These are phyloP conservation scores for Epinephelus awoara DNA, from an alignment of 2,797 vertebrate genomes.

Conservation along the genomic window DNA sequence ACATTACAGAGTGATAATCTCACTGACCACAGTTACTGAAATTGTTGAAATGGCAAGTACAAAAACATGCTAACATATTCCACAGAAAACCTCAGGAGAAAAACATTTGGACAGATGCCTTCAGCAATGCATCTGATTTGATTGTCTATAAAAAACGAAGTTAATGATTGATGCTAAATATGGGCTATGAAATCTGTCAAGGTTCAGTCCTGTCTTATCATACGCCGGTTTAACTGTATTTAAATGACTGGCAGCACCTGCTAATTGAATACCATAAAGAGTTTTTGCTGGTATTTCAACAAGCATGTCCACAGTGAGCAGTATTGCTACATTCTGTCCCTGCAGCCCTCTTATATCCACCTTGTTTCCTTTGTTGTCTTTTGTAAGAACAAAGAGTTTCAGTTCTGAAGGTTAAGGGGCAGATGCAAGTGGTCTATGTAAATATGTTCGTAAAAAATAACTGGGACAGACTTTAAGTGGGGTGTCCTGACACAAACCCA, in stretches of 20 bases:
- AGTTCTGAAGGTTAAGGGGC: constrained; percentile 36
- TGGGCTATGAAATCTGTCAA: constrained; percentile 6
- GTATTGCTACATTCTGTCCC: constrained; percentile 51
- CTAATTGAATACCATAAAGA: constrained; percentile 5
- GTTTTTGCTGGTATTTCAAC: constrained; percentile 32
- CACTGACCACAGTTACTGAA: constrained; percentile 19
- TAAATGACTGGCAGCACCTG: neutral
- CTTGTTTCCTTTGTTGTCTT: constrained; percentile 31
- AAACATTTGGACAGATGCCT: constrained; percentile 2
- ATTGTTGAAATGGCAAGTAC: constrained; percentile 6
- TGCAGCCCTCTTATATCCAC: constrained; percentile 44
- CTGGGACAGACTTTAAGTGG: constrained; percentile 55
- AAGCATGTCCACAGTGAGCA: constrained; percentile 31
- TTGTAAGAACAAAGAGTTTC: constrained; percentile 28
- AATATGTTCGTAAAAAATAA: constrained; percentile 11
- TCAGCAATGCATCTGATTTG: neutral
- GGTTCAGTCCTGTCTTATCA: neutral
- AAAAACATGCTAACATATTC: constrained; percentile 41
- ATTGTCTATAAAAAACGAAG: neutral
- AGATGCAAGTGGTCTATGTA: constrained; percentile 37
- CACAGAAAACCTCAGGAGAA: neutral
- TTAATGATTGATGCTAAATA: constrained; percentile 24
- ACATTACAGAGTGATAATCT: constrained; percentile 2
- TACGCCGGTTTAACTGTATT: neutral
- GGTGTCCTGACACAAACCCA: constrained; percentile 81